Evolutionary conservation across 2,797 vertebrate genomes (phyloP).

Genomic region (Smutsia gigantea): DNA sequence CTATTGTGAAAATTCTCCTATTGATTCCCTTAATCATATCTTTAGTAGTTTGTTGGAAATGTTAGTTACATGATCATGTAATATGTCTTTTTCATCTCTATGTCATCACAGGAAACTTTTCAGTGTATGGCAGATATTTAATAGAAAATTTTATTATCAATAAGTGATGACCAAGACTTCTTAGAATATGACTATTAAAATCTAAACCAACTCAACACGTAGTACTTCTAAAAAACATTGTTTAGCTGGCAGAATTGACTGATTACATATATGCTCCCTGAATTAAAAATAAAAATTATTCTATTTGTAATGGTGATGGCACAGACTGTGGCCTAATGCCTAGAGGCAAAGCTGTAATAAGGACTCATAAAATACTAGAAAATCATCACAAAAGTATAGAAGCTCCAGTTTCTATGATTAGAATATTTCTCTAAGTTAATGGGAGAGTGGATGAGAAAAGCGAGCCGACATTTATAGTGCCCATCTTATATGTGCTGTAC

Average conservation of each 20-base stretch:
- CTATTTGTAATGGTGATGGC: neutral
- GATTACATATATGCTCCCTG: neutral
- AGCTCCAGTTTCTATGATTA: neutral
- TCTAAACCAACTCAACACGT: conserved; percentile 11
- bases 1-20: neutral
- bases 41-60: neutral
- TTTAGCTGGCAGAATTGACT: neutral
- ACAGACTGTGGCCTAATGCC: neutral
- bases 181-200: conserved; percentile 22
- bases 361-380: neutral
- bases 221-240: neutral
- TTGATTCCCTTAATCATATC: neutral
- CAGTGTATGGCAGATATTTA: neutral
- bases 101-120: neutral
- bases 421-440: neutral
- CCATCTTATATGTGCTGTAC: neutral
- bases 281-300: neutral
- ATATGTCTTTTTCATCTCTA: neutral
- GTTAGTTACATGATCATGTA: neutral
- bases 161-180: neutral
- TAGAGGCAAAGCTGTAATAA: neutral
- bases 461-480: neutral
- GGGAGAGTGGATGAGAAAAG: neutral
- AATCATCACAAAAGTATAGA: neutral
- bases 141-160: neutral